Percentiles rank a stretch among this genome's conserved stretches.
Conservation (phyloP, 1,140 invertebrate species). For the Helicoverpa zea region DNA sequence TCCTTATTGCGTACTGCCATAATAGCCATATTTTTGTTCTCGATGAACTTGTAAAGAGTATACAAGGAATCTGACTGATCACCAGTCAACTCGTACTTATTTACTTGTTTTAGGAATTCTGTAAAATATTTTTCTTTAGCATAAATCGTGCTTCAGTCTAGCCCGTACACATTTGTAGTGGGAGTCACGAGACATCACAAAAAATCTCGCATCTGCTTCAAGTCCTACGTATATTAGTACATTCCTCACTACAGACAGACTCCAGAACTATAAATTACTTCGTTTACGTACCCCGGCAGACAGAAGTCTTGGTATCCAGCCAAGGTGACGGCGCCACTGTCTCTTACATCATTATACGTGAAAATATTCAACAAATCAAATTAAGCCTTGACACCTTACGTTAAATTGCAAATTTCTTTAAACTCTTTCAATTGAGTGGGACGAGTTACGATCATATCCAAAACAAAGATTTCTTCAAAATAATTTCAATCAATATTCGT, state of each 20-base stretch:
- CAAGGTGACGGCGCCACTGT: conserved; percentile 62
- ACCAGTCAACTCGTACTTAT: not conserved
- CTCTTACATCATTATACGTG: conserved; percentile 44
- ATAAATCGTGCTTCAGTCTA: not conserved
- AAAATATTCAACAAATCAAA: conserved; percentile 27
- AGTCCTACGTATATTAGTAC: conserved; percentile 20
- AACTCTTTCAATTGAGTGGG: not conserved
- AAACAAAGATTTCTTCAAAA: not conserved
- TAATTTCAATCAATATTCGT: not conserved
- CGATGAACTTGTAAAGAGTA: not conserved
- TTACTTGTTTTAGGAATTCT: not conserved
- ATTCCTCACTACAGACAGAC: conserved; percentile 48
- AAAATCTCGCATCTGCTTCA: not conserved
- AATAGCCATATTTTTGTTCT: not conserved
- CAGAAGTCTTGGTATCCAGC: conserved; percentile 64
- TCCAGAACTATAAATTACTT: conserved; percentile 51
- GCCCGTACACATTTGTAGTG: not conserved
- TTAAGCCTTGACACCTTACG: conserved; percentile 1
- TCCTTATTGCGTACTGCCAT: not conserved
- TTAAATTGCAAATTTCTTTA: conserved; percentile 21
- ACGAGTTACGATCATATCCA: not conserved
- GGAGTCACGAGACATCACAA: not conserved
- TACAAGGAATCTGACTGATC: not conserved
- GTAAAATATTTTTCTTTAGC: not conserved
- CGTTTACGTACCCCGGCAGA: conserved; percentile 58